These are phyloP conservation scores for Synergus laeviventris DNA, from an alignment of 2,888 invertebrate species.

Conservation along the genomic window DNA sequence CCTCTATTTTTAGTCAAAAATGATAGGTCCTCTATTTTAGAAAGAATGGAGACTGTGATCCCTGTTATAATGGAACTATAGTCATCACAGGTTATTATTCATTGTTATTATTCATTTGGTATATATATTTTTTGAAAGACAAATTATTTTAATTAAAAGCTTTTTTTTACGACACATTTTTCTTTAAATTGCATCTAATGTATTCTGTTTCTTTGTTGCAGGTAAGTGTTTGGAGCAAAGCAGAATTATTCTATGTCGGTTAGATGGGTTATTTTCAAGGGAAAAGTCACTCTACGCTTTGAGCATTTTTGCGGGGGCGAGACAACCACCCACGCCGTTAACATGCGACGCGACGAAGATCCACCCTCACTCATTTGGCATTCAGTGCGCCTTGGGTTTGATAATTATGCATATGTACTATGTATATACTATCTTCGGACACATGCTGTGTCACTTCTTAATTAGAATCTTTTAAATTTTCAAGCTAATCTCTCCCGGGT, in stretches of 20 bases:
- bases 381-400: constrained; percentile 31
- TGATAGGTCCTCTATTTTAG: too few species aligned
- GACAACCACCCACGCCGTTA: constrained; percentile 57
- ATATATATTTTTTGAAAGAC: neutral
- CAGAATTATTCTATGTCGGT: constrained; percentile 12
- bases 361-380: constrained; percentile 49
- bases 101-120: neutral
- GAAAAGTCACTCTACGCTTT: constrained; percentile 34
- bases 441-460: constrained; percentile 45
- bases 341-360: constrained; percentile 42
- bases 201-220: constrained; percentile 19
- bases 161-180: neutral
- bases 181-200: constrained; percentile 16
- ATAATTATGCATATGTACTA: constrained; percentile 21
- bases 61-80: too few species aligned
- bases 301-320: constrained; percentile 57
- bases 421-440: constrained; percentile 19
- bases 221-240: constrained; percentile 16
- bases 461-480: constrained; percentile 27
- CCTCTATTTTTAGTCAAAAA: too few species aligned
- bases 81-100: too few species aligned
- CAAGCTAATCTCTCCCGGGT: constrained; percentile 17
- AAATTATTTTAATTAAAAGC: neutral
- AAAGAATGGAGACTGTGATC: too few species aligned
- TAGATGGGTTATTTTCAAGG: constrained; percentile 11